Base-by-base conservation (phyloP, 2,797 vertebrate genomes). In the Anableps anableps region DNA sequence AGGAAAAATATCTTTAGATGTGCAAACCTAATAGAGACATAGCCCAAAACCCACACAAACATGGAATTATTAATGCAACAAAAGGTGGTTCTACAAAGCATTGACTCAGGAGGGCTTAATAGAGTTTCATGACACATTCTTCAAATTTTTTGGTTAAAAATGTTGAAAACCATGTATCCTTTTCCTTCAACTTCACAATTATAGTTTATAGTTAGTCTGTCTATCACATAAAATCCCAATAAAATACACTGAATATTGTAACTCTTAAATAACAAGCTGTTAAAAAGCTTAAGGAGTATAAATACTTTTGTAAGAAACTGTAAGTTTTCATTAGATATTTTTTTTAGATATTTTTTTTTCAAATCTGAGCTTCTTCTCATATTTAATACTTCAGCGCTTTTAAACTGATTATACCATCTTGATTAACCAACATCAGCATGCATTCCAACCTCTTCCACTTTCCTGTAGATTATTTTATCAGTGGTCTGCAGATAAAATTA, bases 391-490 rank as follows among this genome's bases (percentile, higher is more conserved):
- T 68, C 23, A 0, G 36, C 7, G 66, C 38, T 41, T 43, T 41
- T 70, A n/a, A n/a, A n/a, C 41, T 47, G 5, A 19, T 66, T 34
- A 50, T 21, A 66, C 60, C 29, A 45, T 45, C 41, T 62, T 23
- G n/a, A 34, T 34, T 62, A 58, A 51, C 36, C 68, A 64, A 55
- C 45, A 62, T 51, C 62, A 75, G 70, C 41, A 34, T 75, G 79
- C 31, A 76, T 43, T 2, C 23, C 64, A 16, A 38, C 43, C 4
- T 51, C 76, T 17, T 34, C 41, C 26, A 26, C 51, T 23, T 48
- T 71, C 14, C 7, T 51, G 36, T 53, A 26, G 11, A 53, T 77
- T 26, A 77, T 79, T 38, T 64, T 26, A 74, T 64, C 13, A 21
- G 13, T 62, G 76, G 55, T 31, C 16, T 2, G 2, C 51, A 64